phyloP scores from a whole-genome alignment of 2,888 invertebrate genomes.

The Drosophila quinaria region DNA sequence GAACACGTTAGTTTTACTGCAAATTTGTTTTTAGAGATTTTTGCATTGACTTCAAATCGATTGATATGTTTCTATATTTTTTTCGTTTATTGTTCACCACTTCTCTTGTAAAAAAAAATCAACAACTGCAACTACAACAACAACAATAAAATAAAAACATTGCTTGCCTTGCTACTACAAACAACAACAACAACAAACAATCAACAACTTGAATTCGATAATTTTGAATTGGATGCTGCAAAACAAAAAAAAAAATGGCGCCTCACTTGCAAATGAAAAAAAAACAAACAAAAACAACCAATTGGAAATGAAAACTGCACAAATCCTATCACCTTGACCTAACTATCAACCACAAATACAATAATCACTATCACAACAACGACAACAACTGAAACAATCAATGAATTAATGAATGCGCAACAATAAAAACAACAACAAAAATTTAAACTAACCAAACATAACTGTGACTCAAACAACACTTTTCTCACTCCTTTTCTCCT shows the following conservation, averaged over 20 bases:
- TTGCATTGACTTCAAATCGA: conserved; percentile 48
- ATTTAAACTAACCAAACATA: conserved; percentile 34
- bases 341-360: conserved; percentile 31
- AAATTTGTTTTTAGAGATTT: conserved; percentile 41
- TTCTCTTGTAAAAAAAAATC: conserved; percentile 37
- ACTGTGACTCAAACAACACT: conserved; percentile 33
- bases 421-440: conserved; percentile 37
- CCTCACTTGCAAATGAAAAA: conserved; percentile 29
- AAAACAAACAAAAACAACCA: conserved; percentile 20
- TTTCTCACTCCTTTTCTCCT: conserved; percentile 52
- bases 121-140: conserved; percentile 34
- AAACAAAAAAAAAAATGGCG: conserved; percentile 22
- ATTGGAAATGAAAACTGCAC: conserved; percentile 55
- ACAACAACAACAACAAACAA: conserved; percentile 35
- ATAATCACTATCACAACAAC: conserved; percentile 21
- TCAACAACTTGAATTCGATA: conserved; percentile 48
- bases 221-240: conserved; percentile 48
- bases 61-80: conserved; percentile 66
- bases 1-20: conserved; percentile 32
- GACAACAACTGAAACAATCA: conserved; percentile 34
- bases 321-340: conserved; percentile 24
- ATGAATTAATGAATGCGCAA: conserved; percentile 60
- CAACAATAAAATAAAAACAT: conserved; percentile 48
- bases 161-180: conserved; percentile 74
- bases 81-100: conserved; percentile 57